These are phyloP conservation scores for Leistus spinibarbis DNA, from an alignment of 2,888 invertebrate species.

Conservation along the genomic window DNA sequence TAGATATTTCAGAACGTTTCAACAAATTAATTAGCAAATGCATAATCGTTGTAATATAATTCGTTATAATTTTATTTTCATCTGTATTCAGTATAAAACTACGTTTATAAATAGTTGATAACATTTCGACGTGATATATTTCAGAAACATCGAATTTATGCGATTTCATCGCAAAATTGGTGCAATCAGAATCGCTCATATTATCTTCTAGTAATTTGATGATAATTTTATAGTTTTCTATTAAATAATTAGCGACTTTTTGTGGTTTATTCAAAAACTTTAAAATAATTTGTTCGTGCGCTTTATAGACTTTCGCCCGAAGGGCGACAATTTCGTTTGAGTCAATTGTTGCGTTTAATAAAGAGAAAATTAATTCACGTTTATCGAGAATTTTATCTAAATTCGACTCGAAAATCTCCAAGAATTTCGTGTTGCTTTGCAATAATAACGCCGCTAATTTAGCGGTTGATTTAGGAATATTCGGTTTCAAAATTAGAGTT, in stretches of 20 bases:
- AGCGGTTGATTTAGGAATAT: conserved; percentile 64
- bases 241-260: conserved; percentile 70
- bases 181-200: conserved; percentile 64
- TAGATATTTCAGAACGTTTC: conserved; percentile 54
- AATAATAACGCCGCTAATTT: conserved; percentile 65
- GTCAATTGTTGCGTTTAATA: conserved; percentile 61
- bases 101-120: conserved; percentile 64
- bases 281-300: conserved; percentile 67
- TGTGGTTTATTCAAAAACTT: conserved; percentile 72
- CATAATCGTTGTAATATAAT: conserved; percentile 63
- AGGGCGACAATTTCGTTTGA: conserved; percentile 58
- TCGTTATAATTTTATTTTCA: conserved; percentile 57
- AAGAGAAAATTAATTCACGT: conserved; percentile 68
- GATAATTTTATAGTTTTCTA: conserved; percentile 65
- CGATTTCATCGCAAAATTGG: conserved; percentile 63
- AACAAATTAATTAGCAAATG: conserved; percentile 60
- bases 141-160: conserved; percentile 69
- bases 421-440: conserved; percentile 60
- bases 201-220: conserved; percentile 64
- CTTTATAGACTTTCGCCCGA: conserved; percentile 62
- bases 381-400: conserved; percentile 61
- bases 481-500: conserved; percentile 60
- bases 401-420: conserved; percentile 59
- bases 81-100: conserved; percentile 51
- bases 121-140: conserved; percentile 62